phyloP scores from a whole-genome alignment of 2,888 invertebrate genomes.

The Biston stratarius region DNA sequence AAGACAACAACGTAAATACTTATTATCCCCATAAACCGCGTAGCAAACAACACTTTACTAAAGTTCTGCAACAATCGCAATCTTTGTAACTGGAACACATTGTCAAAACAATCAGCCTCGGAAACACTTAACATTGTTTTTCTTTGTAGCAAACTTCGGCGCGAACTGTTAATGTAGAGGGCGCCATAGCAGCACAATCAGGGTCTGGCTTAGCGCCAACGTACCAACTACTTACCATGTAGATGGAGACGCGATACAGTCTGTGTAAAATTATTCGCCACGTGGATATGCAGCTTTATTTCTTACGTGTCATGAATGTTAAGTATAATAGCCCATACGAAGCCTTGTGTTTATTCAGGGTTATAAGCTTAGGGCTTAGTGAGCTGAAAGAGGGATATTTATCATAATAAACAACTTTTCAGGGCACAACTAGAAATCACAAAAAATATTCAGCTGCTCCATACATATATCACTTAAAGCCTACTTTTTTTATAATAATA shows the following conservation, averaged over 20 bases:
- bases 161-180: constrained; percentile 53
- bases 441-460: too few species aligned
- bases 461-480: too few species aligned
- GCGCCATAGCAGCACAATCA: constrained; percentile 54
- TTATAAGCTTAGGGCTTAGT: too few species aligned
- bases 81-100: constrained; percentile 37
- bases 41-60: constrained; percentile 24
- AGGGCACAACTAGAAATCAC: too few species aligned
- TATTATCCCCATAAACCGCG: constrained; percentile 1
- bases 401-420: too few species aligned
- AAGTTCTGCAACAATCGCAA: constrained; percentile 17
- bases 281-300: constrained; percentile 37
- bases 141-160: constrained; percentile 44
- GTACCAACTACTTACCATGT: constrained; percentile 30
- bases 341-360: too few species aligned
- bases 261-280: constrained; percentile 46
- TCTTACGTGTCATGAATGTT: constrained; percentile 30
- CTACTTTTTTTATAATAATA: too few species aligned
- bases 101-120: constrained; percentile 45
- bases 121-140: constrained; percentile 47
- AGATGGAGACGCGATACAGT: constrained; percentile 50
- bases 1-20: background rate
- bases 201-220: constrained; percentile 56
- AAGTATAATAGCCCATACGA: background rate
- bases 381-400: too few species aligned